Conservation (phyloP, 2,797 vertebrate genomes). For the Poeciliopsis paucimaculata region DNA sequence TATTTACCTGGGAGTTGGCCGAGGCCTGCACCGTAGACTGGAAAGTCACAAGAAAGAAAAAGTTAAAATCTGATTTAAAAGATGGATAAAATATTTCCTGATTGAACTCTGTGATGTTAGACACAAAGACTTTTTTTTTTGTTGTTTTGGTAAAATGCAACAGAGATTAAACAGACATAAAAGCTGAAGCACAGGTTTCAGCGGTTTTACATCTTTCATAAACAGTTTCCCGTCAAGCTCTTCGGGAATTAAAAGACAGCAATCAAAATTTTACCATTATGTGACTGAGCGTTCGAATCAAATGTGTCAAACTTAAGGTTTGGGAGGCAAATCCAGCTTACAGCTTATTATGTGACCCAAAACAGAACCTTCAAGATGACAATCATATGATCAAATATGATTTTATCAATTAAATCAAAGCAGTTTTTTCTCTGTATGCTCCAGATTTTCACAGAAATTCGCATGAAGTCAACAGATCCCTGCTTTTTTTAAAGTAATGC, state of each 20-base stretch:
- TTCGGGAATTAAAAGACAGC: background rate
- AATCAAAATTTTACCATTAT: background rate
- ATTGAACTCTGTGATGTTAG: background rate
- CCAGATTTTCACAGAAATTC: no score
- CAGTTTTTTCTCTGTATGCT: no score
- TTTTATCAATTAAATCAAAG: no score
- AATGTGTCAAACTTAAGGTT: background rate
- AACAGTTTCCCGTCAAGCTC: background rate
- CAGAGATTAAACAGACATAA: background rate
- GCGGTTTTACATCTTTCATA: background rate
- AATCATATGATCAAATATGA: no score
- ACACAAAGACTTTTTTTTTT: background rate
- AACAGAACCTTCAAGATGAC: no score
- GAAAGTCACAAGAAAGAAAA: slow-evolving; percentile 25
- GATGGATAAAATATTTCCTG: background rate
- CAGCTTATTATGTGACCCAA: no score
- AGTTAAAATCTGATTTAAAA: background rate
- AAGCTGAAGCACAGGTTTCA: background rate
- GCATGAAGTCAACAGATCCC: no score
- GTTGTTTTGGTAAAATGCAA: background rate
- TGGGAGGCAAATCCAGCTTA: no score
- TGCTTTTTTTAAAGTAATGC: no score
- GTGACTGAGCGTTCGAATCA: background rate
- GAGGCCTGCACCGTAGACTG: slow-evolving; percentile 70
- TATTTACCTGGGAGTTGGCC: slow-evolving; percentile 70